These are phyloP conservation scores for Alcedo quadribrachys DNA, from an alignment of 2,797 vertebrate genomes.

Conservation along the genomic window DNA sequence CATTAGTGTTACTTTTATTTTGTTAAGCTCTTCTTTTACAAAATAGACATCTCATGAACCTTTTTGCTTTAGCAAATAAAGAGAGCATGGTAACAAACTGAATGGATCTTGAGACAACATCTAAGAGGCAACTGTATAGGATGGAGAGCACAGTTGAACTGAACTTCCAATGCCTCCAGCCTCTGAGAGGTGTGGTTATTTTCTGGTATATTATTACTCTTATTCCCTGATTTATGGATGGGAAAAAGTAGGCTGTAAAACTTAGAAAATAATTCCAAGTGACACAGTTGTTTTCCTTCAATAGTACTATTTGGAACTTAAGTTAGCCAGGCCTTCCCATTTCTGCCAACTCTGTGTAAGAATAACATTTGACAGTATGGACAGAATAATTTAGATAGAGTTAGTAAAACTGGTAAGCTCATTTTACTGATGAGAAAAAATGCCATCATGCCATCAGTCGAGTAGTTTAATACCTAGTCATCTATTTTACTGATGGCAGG, in stretches of 20 bases:
- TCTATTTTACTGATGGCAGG: not conserved
- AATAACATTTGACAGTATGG: not conserved
- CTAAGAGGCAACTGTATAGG: not conserved
- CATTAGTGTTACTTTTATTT: not conserved
- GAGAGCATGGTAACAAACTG: not conserved
- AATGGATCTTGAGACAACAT: not conserved
- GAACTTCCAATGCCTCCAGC: not conserved
- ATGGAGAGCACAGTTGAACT: not conserved
- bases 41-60: not conserved
- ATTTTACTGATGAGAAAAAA: not conserved
- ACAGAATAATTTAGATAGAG: not conserved
- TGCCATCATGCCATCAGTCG: not conserved
- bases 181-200: not conserved
- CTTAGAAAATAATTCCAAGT: not conserved
- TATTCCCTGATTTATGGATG: not conserved
- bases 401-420: not conserved
- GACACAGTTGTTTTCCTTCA: not conserved
- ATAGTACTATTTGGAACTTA: not conserved
- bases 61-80: not conserved
- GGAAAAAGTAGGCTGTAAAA: not conserved
- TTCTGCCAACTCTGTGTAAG: not conserved
- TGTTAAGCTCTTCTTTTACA: not conserved
- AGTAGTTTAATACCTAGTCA: not conserved
- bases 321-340: not conserved
- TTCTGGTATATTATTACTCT: not conserved